phyloP scores from a whole-genome alignment of 2,888 invertebrate species.

The Lochmaea crataegi region DNA sequence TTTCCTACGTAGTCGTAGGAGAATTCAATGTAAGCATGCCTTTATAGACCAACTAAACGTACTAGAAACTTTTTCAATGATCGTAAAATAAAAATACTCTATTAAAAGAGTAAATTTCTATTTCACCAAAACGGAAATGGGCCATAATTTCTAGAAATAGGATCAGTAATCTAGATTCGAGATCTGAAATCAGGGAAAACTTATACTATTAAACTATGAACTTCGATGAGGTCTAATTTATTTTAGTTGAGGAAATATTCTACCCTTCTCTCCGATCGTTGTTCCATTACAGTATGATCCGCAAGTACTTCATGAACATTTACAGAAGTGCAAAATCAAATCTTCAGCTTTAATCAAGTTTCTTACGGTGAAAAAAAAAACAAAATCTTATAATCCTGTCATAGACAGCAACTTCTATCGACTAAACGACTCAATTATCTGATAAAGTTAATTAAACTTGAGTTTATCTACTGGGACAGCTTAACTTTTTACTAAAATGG shows the following conservation, averaged over 20 bases:
- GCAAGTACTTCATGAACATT: not conserved
- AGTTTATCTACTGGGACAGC: not conserved
- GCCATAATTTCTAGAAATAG: constrained; percentile 23
- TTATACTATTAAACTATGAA: constrained; percentile 34
- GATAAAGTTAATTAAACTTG: constrained; percentile 1
- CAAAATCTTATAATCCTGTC: not conserved
- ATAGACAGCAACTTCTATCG: not conserved
- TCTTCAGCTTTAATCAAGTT: not conserved
- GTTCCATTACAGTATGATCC: not conserved
- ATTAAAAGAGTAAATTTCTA: constrained; percentile 3
- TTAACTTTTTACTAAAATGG: not conserved
- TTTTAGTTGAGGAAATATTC: constrained; percentile 1
- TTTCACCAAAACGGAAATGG: constrained; percentile 13
- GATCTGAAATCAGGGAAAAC: constrained; percentile 25
- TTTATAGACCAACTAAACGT: not conserved
- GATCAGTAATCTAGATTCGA: constrained; percentile 15
- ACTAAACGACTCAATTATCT: not conserved
- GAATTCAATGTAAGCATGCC: too few relatives aligned
- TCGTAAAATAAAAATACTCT: not conserved
- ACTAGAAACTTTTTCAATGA: not conserved
- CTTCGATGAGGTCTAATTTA: constrained; percentile 30
- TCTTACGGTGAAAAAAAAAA: not conserved
- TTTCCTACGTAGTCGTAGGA: too few relatives aligned
- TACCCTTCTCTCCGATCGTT: not conserved
- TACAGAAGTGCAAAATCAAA: not conserved